Percentiles rank a stretch among this genome's conserved stretches.
phyloP scores from a whole-genome alignment of 2,113 vertebrate species.

The Eudyptes chrysolophus region DNA sequence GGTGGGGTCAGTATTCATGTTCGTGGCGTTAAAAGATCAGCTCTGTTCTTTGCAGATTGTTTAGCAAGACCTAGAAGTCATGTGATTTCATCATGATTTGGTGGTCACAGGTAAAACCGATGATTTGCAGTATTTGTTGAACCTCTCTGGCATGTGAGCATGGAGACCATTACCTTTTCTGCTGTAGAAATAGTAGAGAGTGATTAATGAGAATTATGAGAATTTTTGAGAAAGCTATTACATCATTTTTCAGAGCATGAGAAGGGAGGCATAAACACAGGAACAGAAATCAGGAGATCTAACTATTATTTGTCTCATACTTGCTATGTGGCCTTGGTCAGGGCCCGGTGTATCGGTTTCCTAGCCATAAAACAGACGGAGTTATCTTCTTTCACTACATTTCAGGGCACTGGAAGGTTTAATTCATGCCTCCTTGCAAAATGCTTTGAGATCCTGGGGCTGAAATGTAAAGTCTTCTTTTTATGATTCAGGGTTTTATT shows the following conservation, averaged over 20 bases:
- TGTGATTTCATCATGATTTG: background rate
- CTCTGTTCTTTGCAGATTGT: background rate
- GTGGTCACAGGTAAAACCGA: background rate
- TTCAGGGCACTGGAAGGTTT: constrained; percentile 2
- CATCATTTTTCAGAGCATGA: background rate
- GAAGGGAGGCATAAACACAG: background rate
- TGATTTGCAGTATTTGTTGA: background rate
- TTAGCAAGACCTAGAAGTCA: background rate
- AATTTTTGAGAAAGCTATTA: background rate
- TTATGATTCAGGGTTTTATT: constrained; percentile 7
- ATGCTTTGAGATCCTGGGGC: background rate
- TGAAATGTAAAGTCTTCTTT: background rate
- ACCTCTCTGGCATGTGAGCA: background rate
- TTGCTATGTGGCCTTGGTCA: constrained; percentile 18
- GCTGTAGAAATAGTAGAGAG: background rate
- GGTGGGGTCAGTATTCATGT: background rate
- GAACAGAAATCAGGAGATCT: constrained; percentile 26
- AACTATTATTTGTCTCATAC: constrained; percentile 8
- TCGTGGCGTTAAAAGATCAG: background rate
- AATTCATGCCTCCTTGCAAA: constrained; percentile 41
- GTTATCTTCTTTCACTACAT: constrained; percentile 45
- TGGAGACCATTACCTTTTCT: background rate
- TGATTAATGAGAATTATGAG: background rate
- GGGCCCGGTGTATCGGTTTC: background rate
- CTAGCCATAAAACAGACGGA: constrained; percentile 6